phyloP scores from a whole-genome alignment of 2,888 invertebrate species.

The Lysandra coridon region DNA sequence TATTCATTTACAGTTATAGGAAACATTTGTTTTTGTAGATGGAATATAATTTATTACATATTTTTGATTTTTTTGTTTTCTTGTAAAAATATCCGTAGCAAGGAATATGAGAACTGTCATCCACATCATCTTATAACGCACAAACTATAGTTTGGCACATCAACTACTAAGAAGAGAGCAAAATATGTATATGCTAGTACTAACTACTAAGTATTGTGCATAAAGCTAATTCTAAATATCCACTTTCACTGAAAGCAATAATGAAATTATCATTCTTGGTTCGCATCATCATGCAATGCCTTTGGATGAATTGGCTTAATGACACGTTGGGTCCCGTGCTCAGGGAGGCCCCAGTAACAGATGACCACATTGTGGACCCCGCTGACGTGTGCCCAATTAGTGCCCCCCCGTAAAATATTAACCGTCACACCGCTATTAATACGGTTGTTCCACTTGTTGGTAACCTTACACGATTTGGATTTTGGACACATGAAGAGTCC shows the following conservation, averaged over 20 bases:
- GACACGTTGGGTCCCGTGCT: neutral
- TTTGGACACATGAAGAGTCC: neutral
- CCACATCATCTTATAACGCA: no score
- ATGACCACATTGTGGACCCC: slow-evolving; percentile 74
- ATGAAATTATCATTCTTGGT: neutral
- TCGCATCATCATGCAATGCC: neutral
- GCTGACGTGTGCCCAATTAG: slow-evolving; percentile 78
- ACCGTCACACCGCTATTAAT: slow-evolving; percentile 46
- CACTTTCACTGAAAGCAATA: neutral
- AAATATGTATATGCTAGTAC: no score
- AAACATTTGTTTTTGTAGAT: no score
- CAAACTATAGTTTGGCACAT: no score
- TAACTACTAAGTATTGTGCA: no score
- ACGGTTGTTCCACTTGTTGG: neutral
- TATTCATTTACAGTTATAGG: no score
- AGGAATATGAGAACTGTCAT: no score
- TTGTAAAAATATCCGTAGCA: no score
- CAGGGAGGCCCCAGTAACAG: slow-evolving; percentile 46
- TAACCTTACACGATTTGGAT: neutral
- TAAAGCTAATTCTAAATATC: no score
- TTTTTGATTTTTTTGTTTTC: no score
- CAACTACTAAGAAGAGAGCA: no score
- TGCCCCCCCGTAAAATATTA: slow-evolving; percentile 74
- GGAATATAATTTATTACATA: no score
- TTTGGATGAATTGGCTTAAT: neutral